Base-by-base conservation (phyloP, 2,113 vertebrate genomes). In the Semnornis frantzii region DNA sequence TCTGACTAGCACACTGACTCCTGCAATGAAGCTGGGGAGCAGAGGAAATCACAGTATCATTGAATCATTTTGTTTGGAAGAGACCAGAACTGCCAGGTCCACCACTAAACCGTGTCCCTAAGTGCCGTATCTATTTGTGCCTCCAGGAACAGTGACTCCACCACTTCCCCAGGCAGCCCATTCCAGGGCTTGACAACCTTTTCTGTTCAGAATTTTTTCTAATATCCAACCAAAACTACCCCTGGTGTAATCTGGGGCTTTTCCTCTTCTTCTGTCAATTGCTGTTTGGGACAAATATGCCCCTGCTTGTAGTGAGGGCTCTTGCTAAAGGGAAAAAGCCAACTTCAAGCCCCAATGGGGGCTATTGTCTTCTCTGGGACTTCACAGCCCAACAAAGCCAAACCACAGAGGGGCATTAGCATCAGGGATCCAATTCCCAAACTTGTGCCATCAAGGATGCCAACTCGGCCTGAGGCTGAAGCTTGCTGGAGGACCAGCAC, bases 261-360 rank as follows among this genome's bases (percentile, higher is more conserved):
- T 57, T 57, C 31, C 58, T n/a, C 58, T 59, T 33, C 11, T 59
- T n/a, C 58, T 59, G 21, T 33, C 58, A n/a, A 20, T 59, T n/a
- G 58, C 28, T n/a, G 6, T 19, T n/a, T n/a, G 31, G 18, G 19
- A 33, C 31, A n/a, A 70, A 66, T 50, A 30, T 7, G 13, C 5
- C n/a, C 31, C 31, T 72, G 76, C 14, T 74, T 70, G 9, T 27
- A 7, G 23, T 0, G 0, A 7, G 2, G 42, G 8, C 20, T 83
- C 42, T 77, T 90, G 14, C 20, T 92, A 33, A 88, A 73, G 48
- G 3, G 28, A 74, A 81, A 84, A 18, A 14, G 13, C 55, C 52
- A 60, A 33, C 14, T 12, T 3, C 31, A 69, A 76, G 20, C 11
- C 16, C 19, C 72, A 50, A 20, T 0, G 77, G 3, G 55, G 18